Conservation (phyloP, 1,140 invertebrate genomes). For the Drosophila nikananu region DNA sequence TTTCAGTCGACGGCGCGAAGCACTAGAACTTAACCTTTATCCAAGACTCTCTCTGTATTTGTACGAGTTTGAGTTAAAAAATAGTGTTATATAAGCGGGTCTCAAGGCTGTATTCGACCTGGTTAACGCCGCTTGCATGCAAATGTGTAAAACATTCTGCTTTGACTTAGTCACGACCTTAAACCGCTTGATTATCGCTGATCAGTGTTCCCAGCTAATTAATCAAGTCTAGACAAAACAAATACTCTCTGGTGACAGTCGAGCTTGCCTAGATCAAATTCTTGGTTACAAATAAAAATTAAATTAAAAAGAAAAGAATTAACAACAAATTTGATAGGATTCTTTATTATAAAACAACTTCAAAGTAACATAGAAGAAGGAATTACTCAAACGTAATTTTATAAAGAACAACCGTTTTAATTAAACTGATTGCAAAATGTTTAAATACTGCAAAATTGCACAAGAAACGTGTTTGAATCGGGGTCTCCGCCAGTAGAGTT, state of each 20-base stretch:
- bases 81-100: conserved; percentile 42
- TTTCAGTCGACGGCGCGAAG: conserved; percentile 10
- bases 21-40: conserved; percentile 40
- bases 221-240: conserved; percentile 52
- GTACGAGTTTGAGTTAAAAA: conserved; percentile 12
- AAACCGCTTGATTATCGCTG: conserved; percentile 36
- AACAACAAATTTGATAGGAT: too few species aligned
- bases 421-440: conserved; percentile 1
- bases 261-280: neutral
- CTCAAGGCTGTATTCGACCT: conserved; percentile 37
- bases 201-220: conserved; percentile 73
- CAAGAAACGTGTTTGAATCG: conserved; percentile 2
- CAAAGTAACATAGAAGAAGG: too few species aligned
- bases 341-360: too few species aligned
- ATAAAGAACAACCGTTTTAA: conserved; percentile 1
- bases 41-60: conserved; percentile 4
- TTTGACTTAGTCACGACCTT: conserved; percentile 39
- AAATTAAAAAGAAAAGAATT: neutral
- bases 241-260: conserved; percentile 8
- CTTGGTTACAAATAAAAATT: neutral
- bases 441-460: neutral
- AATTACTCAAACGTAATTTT: conserved; percentile 1
- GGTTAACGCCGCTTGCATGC: conserved; percentile 34
- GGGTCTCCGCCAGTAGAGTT: neutral
- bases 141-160: conserved; percentile 47